Percentiles rank a stretch among this genome's conserved stretches.
Conservation (phyloP, 2,797 vertebrate genomes). For the Urophycis tenuis region DNA sequence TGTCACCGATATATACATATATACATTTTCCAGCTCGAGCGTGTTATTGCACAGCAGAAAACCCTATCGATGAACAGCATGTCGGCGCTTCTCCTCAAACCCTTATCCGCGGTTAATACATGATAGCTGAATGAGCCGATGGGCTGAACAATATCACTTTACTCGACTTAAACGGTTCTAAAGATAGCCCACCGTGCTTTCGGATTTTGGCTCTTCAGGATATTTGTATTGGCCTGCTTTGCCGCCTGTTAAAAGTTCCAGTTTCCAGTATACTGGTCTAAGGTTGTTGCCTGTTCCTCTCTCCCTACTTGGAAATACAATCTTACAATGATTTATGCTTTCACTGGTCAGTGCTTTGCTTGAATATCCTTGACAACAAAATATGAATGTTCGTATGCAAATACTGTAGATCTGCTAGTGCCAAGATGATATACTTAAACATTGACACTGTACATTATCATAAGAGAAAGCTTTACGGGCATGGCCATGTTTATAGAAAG, state of each 20-base stretch:
- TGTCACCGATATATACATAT: slow-evolving; percentile 26
- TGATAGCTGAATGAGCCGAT: slow-evolving; percentile 9
- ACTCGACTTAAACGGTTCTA: background rate
- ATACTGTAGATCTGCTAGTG: background rate
- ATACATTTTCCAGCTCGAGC: slow-evolving; percentile 22
- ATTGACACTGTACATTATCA: background rate
- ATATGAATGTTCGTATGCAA: background rate
- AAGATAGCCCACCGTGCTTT: slow-evolving; percentile 33
- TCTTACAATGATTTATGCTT: background rate
- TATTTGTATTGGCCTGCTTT: slow-evolving; percentile 32
- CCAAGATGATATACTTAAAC: background rate
- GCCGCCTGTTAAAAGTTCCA: background rate
- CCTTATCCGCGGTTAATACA: slow-evolving; percentile 19
- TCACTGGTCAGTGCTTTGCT: background rate
- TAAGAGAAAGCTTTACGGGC: background rate
- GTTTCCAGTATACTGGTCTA: background rate
- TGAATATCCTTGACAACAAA: background rate
- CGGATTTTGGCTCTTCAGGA: slow-evolving; percentile 26
- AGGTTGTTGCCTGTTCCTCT: too few relatives aligned
- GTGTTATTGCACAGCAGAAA: background rate
- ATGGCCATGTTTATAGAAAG: background rate
- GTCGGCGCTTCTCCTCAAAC: slow-evolving; percentile 24
- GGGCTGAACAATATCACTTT: background rate
- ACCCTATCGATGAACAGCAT: slow-evolving; percentile 35
- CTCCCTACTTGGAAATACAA: background rate